Base-by-base conservation (phyloP, 2,888 invertebrate genomes). In the Sicus ferrugineus region DNA sequence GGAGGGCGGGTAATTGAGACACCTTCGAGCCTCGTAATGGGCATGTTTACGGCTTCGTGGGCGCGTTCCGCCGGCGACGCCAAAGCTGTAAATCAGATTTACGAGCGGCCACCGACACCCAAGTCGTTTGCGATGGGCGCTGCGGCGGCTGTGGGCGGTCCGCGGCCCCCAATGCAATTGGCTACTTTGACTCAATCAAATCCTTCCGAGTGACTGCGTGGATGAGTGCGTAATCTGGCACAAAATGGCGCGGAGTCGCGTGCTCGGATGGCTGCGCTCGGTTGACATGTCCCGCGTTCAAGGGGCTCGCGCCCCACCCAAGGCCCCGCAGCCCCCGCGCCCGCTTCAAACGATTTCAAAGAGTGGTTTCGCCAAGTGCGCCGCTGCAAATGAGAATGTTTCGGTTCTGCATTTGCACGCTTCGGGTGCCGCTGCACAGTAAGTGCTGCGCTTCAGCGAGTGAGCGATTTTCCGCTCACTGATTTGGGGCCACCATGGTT, bases 141-240 rank as follows among this genome's bases (percentile, higher is more conserved):
- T 52, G 2, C 23, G 50, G 21, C 11, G 19, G 21, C 5, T 19
- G 3, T 21, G 7, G n/a, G 21, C 23, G 48, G 6, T 50, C 21
- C 9, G 7, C 34, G 14, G 14, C 11, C 42, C 14, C n/a, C 6
- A 23, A 6, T 67, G 58, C 48, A 67, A 67, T 67, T 67, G 59
- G 67, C 48, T 48, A 21, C 67, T 67, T 58, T 58, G 67, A 58
- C 58, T 58, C 58, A 67, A 67, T 67, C 67, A 67, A 67, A 67
- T 67, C 30, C 59, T 67, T 67, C 67, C 67, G 59, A 59, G 59
- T 67, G 67, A 59, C 67, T 67, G 21, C 66, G 30, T 67, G 56
- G 30, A 67, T 42, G 38, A 67, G 66, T 58, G 34, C 19, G 67
- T 26, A 30, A 26, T 50, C 58, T n/a, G 16, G 14, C 30, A 34